Evolutionary conservation across 1,140 invertebrate genomes (phyloP), one percentile per base, ranked within the genome.

Genomic region (Vollenhovia emeryi): DNA sequence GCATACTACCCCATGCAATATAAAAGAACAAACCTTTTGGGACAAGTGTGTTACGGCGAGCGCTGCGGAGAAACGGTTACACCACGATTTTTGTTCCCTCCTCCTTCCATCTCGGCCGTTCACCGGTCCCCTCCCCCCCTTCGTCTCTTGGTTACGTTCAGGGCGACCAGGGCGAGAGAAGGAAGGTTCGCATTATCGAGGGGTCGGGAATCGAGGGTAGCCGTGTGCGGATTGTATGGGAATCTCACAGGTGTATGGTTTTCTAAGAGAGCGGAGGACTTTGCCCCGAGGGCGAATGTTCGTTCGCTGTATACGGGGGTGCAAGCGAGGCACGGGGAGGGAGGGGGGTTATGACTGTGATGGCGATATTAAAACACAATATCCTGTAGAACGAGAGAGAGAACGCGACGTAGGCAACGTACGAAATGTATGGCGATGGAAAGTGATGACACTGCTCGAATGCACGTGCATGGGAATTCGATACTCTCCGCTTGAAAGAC

Each of bases 401-500:
- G 90, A 91, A 84, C 68, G 85, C 84, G 83, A 66, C 82, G 91
- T 84, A 90, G 40, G 36, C 48, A 62, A 30, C 40, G 88, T 83
- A 64, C 87, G 57, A 60, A 76, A 66, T 52, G 84, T 78, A 85
- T 62, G 76, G 68, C 85, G 87, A 7, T 87, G 85, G 90, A 90
- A 94, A 92, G 93, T 93, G 93, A 94, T 94, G 93, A 94, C 93
- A 94, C 93, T 91, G 91, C 92, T 91, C 89, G 88, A 91, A 91
- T 94, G 93, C 93, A 94, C 93, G 93, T 94, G 93, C 92, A 94
- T 93, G 93, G 93, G 93, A 94, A 94, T 94, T 92, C 88, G 93
- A 94, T 94, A 93, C 79, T 59, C 76, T 50, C 21, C 48, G 74
- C 85, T 84, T 83, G 40, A 36, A 40, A 50, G 76, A 80, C 8